Evolutionary conservation across 1,140 invertebrate genomes (phyloP).

Genomic region (Zaprionus tsacasi): DNA sequence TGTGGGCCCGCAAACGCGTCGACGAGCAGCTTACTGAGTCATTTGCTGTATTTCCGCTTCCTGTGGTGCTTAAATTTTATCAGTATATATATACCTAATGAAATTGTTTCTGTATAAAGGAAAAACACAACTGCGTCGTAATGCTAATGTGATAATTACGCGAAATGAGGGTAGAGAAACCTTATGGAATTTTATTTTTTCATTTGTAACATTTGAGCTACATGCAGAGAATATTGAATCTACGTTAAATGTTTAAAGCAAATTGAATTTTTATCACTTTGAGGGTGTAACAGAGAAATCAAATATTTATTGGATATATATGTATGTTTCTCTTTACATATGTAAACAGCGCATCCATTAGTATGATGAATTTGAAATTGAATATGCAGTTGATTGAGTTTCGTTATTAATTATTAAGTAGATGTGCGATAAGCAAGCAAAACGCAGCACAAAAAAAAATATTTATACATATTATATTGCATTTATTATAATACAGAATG

Average conservation of each 20-base stretch:
- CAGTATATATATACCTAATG: conserved; percentile 41
- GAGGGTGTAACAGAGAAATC: neutral
- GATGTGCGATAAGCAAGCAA: neutral
- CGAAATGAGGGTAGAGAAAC: neutral
- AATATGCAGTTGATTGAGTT: conserved; percentile 1
- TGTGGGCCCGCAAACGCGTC: conserved; percentile 33
- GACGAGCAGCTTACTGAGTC: conserved; percentile 17
- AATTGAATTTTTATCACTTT: neutral
- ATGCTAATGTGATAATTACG: conserved; percentile 28
- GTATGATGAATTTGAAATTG: conserved; percentile 3
- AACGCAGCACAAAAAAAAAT: neutral
- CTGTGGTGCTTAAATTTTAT: conserved; percentile 51
- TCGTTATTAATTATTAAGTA: neutral
- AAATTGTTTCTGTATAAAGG: conserved; percentile 21
- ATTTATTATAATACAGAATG: neutral
- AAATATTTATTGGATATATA: neutral
- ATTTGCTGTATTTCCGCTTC: conserved; percentile 33
- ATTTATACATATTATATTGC: neutral
- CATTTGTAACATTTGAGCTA: neutral
- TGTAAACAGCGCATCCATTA: neutral
- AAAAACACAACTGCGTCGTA: conserved; percentile 8
- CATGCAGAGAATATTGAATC: neutral
- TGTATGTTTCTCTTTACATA: neutral
- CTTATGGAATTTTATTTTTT: neutral
- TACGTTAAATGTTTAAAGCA: neutral